Evolutionary conservation across 2,797 vertebrate genomes (phyloP).

Genomic region (Picus viridis): DNA sequence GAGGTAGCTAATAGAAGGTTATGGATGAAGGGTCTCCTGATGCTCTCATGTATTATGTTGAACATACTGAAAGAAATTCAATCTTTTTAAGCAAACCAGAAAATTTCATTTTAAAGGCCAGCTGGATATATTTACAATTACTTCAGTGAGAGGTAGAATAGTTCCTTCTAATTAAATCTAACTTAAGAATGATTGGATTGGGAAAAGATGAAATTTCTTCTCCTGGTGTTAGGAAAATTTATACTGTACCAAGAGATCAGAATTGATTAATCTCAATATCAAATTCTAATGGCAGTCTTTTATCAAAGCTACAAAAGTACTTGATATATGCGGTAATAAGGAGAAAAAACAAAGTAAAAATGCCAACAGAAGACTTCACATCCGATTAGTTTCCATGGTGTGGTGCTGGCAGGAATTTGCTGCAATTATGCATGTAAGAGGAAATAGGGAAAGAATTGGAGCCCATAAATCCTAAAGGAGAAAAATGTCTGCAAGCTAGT

Average conservation of each 20-base stretch:
- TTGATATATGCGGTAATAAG: constrained; percentile 14
- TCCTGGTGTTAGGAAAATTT: constrained; percentile 21
- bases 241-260: not conserved
- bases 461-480: not conserved
- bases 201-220: constrained; percentile 43
- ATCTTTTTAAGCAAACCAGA: not conserved
- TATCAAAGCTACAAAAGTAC: constrained; percentile 10
- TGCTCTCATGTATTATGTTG: not conserved
- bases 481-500: not conserved
- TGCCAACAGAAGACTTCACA: not conserved
- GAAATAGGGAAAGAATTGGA: not conserved
- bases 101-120: not conserved
- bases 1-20: not conserved
- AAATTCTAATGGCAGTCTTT: not conserved
- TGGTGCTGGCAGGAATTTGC: not conserved
- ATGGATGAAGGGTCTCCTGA: not conserved
- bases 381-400: not conserved
- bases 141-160: not conserved
- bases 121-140: not conserved
- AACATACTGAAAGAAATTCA: not conserved
- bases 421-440: not conserved
- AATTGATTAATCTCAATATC: constrained; percentile 13
- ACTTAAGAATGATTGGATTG: not conserved
- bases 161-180: constrained; percentile 24
- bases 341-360: constrained; percentile 27